phyloP scores from a whole-genome alignment of 2,113 vertebrate species.

The Oreotragus oreotragus region DNA sequence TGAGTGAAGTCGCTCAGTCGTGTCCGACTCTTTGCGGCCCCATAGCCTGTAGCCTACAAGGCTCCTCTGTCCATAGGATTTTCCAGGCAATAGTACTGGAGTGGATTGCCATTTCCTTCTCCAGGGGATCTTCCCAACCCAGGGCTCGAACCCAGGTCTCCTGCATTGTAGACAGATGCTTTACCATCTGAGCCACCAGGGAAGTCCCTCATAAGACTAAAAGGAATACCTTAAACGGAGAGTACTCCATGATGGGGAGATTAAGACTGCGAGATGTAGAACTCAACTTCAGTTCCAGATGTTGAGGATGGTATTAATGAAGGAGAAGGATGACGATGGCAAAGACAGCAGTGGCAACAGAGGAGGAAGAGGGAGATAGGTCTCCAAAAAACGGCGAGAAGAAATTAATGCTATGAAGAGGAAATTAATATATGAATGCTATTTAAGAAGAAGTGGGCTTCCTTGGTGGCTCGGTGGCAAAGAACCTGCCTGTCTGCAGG shows the following conservation, averaged over 20 bases:
- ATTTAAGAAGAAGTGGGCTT: background rate
- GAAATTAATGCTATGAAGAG: background rate
- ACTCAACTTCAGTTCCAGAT: background rate
- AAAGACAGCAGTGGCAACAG: background rate
- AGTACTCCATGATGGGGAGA: background rate
- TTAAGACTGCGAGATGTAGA: background rate
- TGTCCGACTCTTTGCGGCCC: too few species aligned
- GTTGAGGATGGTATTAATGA: background rate
- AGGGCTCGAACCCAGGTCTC: too few species aligned
- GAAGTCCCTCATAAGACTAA: too few species aligned
- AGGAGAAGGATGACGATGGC: background rate
- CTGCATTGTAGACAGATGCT: too few species aligned
- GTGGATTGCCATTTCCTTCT: too few species aligned
- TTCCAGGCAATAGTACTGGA: too few species aligned
- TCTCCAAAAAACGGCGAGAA: background rate
- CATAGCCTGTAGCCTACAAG: too few species aligned
- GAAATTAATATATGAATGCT: background rate
- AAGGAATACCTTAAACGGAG: conserved; percentile 12
- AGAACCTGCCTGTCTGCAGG: background rate
- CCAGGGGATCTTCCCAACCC: too few species aligned
- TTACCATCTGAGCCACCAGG: too few species aligned
- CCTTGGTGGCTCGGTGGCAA: background rate
- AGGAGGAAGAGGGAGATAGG: background rate
- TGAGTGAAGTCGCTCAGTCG: too few species aligned
- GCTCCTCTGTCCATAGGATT: too few species aligned